Conservation (phyloP, 2,888 invertebrate species). For the Lepas anatifera region DNA sequence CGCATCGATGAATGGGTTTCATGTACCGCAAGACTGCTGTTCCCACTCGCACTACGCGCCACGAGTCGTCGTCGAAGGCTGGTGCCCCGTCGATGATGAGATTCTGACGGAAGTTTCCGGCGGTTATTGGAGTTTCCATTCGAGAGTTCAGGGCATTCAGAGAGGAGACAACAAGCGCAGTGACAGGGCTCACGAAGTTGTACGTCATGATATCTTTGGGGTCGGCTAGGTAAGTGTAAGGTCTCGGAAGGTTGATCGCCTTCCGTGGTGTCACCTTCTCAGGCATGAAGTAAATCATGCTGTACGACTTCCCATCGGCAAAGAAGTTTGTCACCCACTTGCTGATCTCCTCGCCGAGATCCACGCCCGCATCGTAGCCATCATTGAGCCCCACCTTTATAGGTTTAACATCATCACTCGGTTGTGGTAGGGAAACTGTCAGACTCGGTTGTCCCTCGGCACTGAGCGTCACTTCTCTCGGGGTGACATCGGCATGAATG, state of each 20-base stretch:
- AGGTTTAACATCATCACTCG: neutral
- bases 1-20: neutral
- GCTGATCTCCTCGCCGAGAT: neutral
- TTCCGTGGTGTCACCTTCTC: neutral
- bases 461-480: neutral
- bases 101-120: neutral
- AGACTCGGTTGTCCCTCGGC: neutral
- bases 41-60: neutral
- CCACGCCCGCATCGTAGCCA: neutral
- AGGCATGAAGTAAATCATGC: neutral
- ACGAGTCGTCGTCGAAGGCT: neutral
- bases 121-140: neutral
- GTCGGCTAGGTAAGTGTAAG: neutral
- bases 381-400: neutral
- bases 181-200: neutral
- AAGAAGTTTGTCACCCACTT: neutral
- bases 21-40: neutral
- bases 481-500: neutral
- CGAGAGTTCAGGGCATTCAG: neutral
- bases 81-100: neutral
- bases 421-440: neutral
- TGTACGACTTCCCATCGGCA: neutral
- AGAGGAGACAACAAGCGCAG: neutral
- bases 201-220: neutral
- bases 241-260: neutral